Evolutionary conservation across 2,113 vertebrate genomes (phyloP), one percentile per base, ranked within the genome.

Genomic region (Leptobrachium ailaonicum): DNA sequence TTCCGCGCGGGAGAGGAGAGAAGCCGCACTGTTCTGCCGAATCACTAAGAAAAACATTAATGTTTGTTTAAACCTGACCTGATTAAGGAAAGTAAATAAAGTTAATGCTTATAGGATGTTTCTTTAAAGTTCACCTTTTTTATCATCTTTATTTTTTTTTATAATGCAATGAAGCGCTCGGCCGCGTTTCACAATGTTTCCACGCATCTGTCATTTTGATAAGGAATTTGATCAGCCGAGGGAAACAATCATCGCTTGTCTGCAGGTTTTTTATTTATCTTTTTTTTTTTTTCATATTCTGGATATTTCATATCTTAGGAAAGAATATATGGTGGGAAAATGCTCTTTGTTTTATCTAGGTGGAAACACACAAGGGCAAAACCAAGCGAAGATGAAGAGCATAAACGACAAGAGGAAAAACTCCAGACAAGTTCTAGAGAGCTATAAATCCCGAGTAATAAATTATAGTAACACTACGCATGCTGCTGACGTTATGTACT

Each of bases 11-110:
- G 68, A 45, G 6, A 8, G 44, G 64, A 58, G 50, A 58, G 41
- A 10, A 66, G 64, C 50, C 6, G 63, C 44, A 66, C 45, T 68
- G 50, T 54, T 77, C 56, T 53, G 67, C 42, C 32, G 60, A 66
- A 64, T 75, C 43, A 42, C 69, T 45, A 41, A 70, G 69, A 71
- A 72, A 43, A 40, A 43, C 2, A 20, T 13, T 0, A n/a, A 43
- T 72, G 68, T 79, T 79, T 79, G 62, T 79, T 79, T 79, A 79
- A 79, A 41, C 68, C 50, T 13, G 2, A 20, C 56, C 2, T 64
- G 68, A 71, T 71, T 41, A 72, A n/a, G 77, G 69, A 47, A 64
- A 63, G 58, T 63, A 63, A 72, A 72, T 47, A 79, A 20, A n/a
- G 32, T 41, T 62, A 78, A 78, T 45, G 66, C 64, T 43, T 42